These are phyloP conservation scores for Chirona hameri DNA, from an alignment of 2,888 invertebrate species.

Conservation along the genomic window DNA sequence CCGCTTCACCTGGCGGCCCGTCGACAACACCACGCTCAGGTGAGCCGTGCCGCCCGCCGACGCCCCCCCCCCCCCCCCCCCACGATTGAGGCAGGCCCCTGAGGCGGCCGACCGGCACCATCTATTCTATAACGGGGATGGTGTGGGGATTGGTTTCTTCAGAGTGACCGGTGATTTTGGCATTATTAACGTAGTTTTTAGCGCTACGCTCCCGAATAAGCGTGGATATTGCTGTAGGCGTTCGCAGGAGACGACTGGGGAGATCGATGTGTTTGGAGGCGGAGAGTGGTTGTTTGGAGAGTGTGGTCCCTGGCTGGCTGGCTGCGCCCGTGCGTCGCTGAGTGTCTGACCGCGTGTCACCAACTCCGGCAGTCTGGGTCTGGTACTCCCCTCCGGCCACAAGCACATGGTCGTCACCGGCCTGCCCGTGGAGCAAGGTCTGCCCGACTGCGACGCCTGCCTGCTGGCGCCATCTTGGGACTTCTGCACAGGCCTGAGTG, in stretches of 20 bases:
- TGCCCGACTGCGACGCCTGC: background rate
- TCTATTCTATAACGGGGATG: too few relatives aligned
- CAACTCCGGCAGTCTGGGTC: background rate
- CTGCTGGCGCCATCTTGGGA: conserved; percentile 22
- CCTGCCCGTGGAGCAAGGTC: background rate
- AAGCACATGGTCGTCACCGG: background rate
- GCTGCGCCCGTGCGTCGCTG: background rate
- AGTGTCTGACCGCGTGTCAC: background rate
- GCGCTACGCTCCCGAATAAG: too few relatives aligned
- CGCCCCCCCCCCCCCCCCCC: background rate
- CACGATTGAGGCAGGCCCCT: background rate
- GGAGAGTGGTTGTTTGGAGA: background rate
- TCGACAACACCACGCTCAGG: background rate
- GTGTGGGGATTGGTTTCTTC: too few relatives aligned
- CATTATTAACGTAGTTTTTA: too few relatives aligned
- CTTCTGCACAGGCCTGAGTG: background rate
- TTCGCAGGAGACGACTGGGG: too few relatives aligned
- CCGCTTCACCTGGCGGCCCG: background rate
- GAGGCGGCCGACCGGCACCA: background rate
- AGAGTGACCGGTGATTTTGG: too few relatives aligned
- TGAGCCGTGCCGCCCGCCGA: background rate
- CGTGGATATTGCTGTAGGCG: too few relatives aligned
- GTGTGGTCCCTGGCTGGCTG: background rate
- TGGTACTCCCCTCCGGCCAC: background rate
- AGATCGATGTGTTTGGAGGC: too few relatives aligned